Evolutionary conservation across 2,888 invertebrate species (phyloP), one percentile per base, ranked within the genome.

Genomic region (Drosophila hamatofila): DNA sequence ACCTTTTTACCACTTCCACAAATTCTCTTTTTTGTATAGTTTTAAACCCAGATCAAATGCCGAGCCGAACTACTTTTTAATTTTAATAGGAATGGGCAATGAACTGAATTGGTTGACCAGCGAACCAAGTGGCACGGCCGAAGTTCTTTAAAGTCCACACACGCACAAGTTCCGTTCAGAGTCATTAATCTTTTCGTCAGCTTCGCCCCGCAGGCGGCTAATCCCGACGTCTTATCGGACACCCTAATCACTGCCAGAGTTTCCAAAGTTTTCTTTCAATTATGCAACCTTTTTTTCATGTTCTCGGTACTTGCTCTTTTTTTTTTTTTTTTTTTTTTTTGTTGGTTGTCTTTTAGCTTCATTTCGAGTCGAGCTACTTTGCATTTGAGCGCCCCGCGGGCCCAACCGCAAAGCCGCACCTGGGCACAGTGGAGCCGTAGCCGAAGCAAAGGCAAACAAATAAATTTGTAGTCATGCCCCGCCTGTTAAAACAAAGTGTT

Each of bases 401-500:
- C 81, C 72, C 62, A 82, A 73, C 66, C 67, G 62, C 75, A 56
- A 51, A 23, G 52, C 52, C 83, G 89, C 83, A 66, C 83, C 83
- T 86, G 83, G 6, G n/a, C 37, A 73, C 57, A 54, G 66, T 73
- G 60, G 60, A 8, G 6, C 18, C 27, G 37, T 16, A 16, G n/a
- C 25, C 16, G 16, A 2, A 8, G 46, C 16, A 16, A 41, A 54
- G 67, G 70, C 57, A 81, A 78, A 62, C 73, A 83, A 77, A 89
- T 81, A 87, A 72, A 83, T 83, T 81, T 75, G 85, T 83, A 87
- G 89, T 66, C 83, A 86, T 69, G 72, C 54, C 60, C 52, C 41
- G 71, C 67, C 59, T 56, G 61, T 74, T 72, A 71, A 72, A 83
- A 78, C 75, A 89, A 83, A 83, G 85, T 83, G 89, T 83, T 89